Percentiles rank a stretch among this genome's conserved stretches.
Evolutionary conservation across 2,113 vertebrate species (phyloP).

Genomic region (Pelvicachromis taeniatus): DNA sequence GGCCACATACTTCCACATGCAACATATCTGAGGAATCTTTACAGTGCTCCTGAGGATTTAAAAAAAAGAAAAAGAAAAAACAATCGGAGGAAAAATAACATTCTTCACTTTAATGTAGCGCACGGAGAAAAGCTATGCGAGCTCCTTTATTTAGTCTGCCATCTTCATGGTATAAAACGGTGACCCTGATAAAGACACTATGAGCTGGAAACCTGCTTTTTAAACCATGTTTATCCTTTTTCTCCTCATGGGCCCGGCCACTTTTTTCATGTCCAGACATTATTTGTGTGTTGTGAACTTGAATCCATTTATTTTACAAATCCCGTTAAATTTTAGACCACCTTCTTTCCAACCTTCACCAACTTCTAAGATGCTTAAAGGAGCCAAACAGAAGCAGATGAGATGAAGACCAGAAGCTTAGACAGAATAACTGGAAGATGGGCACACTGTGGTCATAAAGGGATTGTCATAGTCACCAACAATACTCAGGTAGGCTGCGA

Average conservation of each 20-base stretch:
- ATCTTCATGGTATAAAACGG: not conserved
- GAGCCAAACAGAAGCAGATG: not conserved
- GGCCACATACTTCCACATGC: not conserved
- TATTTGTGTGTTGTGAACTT: fast-evolving
- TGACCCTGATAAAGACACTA: not conserved
- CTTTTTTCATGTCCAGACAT: not conserved
- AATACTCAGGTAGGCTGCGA: not conserved
- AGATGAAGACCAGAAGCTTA: not conserved
- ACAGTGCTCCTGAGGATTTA: not conserved
- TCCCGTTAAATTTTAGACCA: not conserved
- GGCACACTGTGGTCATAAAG: not conserved
- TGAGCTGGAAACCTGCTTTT: not conserved
- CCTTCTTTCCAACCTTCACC: not conserved
- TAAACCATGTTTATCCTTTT: not conserved
- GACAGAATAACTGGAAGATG: not conserved
- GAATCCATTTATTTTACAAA: not conserved
- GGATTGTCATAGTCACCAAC: not conserved
- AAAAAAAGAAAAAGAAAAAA: not conserved
- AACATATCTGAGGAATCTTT: not conserved
- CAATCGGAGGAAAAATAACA: not conserved
- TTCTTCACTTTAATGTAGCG: not conserved
- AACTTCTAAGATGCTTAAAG: not conserved
- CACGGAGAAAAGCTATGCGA: not conserved
- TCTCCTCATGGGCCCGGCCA: not conserved
- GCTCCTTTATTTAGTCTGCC: not conserved